Base-by-base conservation (phyloP, 2,113 vertebrate species). In the Xenus cinereus region DNA sequence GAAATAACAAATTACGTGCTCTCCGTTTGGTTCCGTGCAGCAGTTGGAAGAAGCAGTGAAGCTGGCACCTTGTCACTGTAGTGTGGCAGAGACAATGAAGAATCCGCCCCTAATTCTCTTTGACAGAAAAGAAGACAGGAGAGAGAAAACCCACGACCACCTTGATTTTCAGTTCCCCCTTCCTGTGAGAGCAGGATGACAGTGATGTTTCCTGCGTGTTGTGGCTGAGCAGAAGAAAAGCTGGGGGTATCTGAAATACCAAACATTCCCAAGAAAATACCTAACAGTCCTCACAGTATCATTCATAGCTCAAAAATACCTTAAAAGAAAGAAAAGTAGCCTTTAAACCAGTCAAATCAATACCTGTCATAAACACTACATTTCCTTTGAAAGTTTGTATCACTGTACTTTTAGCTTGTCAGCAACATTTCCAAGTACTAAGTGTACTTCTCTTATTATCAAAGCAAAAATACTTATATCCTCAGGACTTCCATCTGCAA, bases 371-470 rank as follows among this genome's bases (percentile, higher is more conserved):
- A 97, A 95, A 71, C 71, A 60, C 57, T 83, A 46, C 35, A 50
- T 87, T 84, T 83, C 71, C 89, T 92, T 68, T 92, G 69, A 89
- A 95, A 90, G 67, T 91, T 81, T 68, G 0, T 45, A 87, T 91
- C 59, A 48, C 71, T 62, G 51, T 74, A 84, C 76, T 96, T 97
- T 77, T 67, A 95, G 93, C 82, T 96, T 92, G 95, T 89, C 95
- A 93, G 96, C 92, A 94, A 89, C 73, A 89, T 93, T 97, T 97
- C 89, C 94, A 97, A 93, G 87, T 95, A 95, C 48, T 93, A 63
- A 10, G 27, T 32, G 33, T 54, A 56, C 68, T 76, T 83, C 80
- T 96, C 87, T 87, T 78, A 95, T 69, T 97, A 96, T 94, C 87
- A 96, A 96, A 95, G 80, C 92, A 95, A 95, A 93, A 95, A 88